These are phyloP conservation scores for Ophthalmolycus amberensis DNA, from an alignment of 2,113 vertebrate genomes.

Conservation along the genomic window DNA sequence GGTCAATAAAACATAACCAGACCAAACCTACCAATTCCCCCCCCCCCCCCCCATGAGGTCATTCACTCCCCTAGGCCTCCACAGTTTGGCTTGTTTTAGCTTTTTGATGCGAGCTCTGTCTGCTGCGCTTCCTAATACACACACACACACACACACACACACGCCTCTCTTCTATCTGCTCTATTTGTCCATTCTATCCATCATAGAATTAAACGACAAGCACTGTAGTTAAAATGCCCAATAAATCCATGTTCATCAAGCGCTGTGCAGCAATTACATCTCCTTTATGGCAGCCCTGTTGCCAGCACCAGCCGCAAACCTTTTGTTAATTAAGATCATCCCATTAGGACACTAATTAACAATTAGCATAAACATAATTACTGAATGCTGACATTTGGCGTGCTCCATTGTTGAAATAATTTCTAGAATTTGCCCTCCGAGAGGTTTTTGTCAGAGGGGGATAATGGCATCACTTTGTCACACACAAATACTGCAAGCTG, in stretches of 20 bases:
- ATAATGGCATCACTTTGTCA: slow-evolving; percentile 86
- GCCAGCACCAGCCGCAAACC: slow-evolving; percentile 80
- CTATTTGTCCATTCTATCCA: slow-evolving; percentile 55
- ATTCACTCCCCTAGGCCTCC: not conserved
- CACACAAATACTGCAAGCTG: slow-evolving; percentile 8
- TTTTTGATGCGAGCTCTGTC: no score
- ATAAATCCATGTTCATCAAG: slow-evolving; percentile 86
- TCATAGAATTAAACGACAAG: slow-evolving; percentile 71
- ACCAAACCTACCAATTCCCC: no score
- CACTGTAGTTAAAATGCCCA: slow-evolving; percentile 69
- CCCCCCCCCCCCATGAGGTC: not conserved
- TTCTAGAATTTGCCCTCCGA: slow-evolving; percentile 94
- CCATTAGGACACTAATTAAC: slow-evolving; percentile 98
- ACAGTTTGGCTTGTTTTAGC: not conserved
- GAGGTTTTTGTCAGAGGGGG: slow-evolving; percentile 93
- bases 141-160: slow-evolving; percentile 17
- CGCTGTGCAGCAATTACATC: slow-evolving; percentile 81
- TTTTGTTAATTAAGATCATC: slow-evolving; percentile 97
- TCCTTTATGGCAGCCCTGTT: slow-evolving; percentile 80
- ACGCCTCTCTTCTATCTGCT: slow-evolving; percentile 13
- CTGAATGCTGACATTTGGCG: slow-evolving; percentile 94
- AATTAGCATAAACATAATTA: slow-evolving; percentile 99
- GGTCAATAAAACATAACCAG: no score
- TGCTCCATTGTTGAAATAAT: slow-evolving; percentile 97
- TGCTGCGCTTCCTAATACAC: not conserved